A percentile compares a stretch with the other conserved stretches of the same genome.
These are phyloP conservation scores for Cyanoderma ruficeps DNA, from an alignment of 2,113 vertebrate genomes.

Conservation along the genomic window DNA sequence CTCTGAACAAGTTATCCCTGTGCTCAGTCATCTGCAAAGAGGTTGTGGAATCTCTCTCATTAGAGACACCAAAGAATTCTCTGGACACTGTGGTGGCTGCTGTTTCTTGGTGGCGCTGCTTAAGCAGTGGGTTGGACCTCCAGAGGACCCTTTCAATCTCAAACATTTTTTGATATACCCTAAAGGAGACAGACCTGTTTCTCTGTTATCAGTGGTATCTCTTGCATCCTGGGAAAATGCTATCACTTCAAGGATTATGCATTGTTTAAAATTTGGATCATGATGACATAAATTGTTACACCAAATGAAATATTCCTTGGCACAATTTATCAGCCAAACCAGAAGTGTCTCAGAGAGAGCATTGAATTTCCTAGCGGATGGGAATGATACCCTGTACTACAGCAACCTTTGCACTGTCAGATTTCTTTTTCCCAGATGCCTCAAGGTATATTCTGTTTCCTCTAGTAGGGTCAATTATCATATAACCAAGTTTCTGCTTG, in stretches of 20 bases:
- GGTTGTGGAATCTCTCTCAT: background rate
- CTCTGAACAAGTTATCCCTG: background rate
- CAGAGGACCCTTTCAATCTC: background rate
- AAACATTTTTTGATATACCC: background rate
- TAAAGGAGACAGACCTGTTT: background rate
- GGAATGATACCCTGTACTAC: background rate
- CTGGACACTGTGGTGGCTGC: background rate
- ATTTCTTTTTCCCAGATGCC: background rate
- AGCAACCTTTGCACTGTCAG: background rate
- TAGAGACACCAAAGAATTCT: background rate
- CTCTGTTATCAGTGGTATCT: background rate
- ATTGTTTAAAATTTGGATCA: background rate
- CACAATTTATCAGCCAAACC: background rate
- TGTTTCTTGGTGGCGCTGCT: background rate
- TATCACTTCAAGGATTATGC: background rate
- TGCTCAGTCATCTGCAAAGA: background rate
- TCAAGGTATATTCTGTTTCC: background rate
- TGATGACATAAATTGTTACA: background rate
- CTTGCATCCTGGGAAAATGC: background rate
- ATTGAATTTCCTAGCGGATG: background rate
- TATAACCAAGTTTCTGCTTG: background rate
- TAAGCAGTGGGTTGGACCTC: background rate
- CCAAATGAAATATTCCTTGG: background rate
- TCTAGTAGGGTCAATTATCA: background rate
- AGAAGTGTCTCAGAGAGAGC: background rate